These are phyloP conservation scores for Sipunculus nudus DNA, from an alignment of 2,888 invertebrate genomes.

Conservation along the genomic window DNA sequence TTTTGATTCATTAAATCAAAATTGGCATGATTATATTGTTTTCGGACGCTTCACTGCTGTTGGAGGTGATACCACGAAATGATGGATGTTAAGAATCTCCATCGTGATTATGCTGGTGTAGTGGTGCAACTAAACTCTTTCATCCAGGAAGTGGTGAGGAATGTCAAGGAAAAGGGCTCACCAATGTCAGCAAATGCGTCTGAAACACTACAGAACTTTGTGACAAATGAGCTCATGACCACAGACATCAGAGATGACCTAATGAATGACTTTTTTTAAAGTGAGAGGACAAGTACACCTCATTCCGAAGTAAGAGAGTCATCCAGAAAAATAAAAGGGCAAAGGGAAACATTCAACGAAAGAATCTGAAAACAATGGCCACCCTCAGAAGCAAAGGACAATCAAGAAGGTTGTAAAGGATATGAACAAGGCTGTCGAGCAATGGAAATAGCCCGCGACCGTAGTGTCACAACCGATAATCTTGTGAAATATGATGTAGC, in stretches of 20 bases:
- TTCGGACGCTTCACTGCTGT: too few species aligned
- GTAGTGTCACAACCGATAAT: not conserved
- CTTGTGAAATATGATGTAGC: not conserved
- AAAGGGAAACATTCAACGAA: slow-evolving; percentile 1
- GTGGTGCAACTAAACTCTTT: slow-evolving; percentile 1
- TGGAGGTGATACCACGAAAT: slow-evolving; percentile 17
- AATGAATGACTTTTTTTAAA: slow-evolving; percentile 2
- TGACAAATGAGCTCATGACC: slow-evolving; percentile 7
- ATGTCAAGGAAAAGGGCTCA: slow-evolving; percentile 8
- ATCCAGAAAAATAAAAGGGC: not conserved
- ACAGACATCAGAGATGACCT: slow-evolving; percentile 5
- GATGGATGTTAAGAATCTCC: too few species aligned
- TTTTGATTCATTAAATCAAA: too few species aligned
- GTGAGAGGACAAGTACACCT: slow-evolving; percentile 3
- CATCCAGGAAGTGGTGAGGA: not conserved
- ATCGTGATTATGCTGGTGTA: too few species aligned
- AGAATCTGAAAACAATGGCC: slow-evolving; percentile 6
- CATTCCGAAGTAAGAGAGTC: not conserved
- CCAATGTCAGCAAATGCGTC: slow-evolving; percentile 1
- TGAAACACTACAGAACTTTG: slow-evolving; percentile 4
- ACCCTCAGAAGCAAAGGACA: slow-evolving; percentile 6
- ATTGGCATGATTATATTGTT: too few species aligned
- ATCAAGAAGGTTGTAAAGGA: slow-evolving; percentile 6
- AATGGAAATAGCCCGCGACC: slow-evolving; percentile 7
- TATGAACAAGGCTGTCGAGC: slow-evolving; percentile 5